phyloP scores from a whole-genome alignment of 2,797 vertebrate species.

The Galaxias olidus region DNA sequence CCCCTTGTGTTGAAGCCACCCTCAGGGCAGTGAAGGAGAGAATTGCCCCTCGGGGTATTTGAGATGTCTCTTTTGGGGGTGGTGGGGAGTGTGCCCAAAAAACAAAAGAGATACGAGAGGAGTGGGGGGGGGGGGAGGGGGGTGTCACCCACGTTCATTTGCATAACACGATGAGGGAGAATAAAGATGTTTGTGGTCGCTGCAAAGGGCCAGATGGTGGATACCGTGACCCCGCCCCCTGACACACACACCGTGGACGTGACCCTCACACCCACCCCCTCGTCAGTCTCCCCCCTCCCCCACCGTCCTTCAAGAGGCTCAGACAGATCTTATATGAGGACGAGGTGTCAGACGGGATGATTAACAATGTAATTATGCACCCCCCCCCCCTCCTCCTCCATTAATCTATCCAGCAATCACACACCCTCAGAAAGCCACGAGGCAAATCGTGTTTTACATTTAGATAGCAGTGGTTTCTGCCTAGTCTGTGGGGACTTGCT shows the following conservation, averaged over 20 bases:
- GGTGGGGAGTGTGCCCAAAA: background rate
- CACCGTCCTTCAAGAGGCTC: conserved; percentile 19
- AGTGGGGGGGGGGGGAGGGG: background rate
- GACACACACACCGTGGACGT: background rate
- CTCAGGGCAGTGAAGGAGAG: background rate
- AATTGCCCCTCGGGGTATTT: conserved; percentile 3
- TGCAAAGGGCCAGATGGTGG: conserved; percentile 48
- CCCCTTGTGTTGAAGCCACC: background rate
- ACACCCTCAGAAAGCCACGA: too few species aligned
- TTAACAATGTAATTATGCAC: background rate
- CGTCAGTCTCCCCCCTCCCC: conserved; percentile 26
- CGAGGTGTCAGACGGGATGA: conserved; percentile 10
- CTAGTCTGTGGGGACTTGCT: background rate
- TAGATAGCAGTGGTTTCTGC: background rate
- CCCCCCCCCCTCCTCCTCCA: background rate
- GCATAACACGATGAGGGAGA: conserved; percentile 29
- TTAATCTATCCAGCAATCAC: background rate
- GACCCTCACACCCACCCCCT: conserved; percentile 11
- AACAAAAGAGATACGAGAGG: conserved; percentile 15
- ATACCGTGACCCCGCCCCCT: conserved; percentile 7
- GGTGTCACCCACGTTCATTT: conserved; percentile 18
- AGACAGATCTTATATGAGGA: background rate
- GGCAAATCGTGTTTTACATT: background rate
- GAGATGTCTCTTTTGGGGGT: background rate
- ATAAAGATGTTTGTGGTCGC: conserved; percentile 32